These are phyloP conservation scores for Cetoscarus ocellatus DNA, from an alignment of 2,797 vertebrate genomes.

Conservation along the genomic window DNA sequence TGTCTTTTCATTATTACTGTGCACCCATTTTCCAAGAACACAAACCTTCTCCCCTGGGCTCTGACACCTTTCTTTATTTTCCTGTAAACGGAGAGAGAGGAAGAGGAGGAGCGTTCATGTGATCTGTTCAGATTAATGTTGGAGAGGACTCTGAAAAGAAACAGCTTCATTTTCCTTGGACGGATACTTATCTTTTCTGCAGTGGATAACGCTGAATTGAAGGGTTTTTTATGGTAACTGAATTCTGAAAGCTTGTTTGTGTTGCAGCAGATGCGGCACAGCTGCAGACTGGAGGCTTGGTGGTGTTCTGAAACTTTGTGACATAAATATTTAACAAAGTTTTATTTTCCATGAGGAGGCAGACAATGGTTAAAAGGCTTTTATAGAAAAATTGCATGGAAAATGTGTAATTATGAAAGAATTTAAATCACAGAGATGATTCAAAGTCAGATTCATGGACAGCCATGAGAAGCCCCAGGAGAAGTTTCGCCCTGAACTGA, in stretches of 20 bases:
- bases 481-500: constrained; percentile 24
- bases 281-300: background rate
- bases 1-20: constrained; percentile 19
- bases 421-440: background rate
- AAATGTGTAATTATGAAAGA: background rate
- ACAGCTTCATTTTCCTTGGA: constrained; percentile 23
- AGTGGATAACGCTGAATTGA: background rate
- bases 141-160: constrained; percentile 24
- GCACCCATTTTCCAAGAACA: constrained; percentile 41
- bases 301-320: background rate
- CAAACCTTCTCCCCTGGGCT: background rate
- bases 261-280: background rate
- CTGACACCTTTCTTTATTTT: constrained; percentile 21
- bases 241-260: background rate
- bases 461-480: constrained; percentile 29
- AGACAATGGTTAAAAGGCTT: background rate
- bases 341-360: no score
- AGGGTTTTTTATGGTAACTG: no score
- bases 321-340: background rate
- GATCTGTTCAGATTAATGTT: constrained; percentile 21
- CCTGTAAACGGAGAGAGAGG: constrained; percentile 20
- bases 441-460: constrained; percentile 12
- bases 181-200: constrained; percentile 4
- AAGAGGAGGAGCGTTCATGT: constrained; percentile 38
- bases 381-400: background rate